phyloP scores from a whole-genome alignment of 2,888 invertebrate species.

The Gisinianus flammeolus region DNA sequence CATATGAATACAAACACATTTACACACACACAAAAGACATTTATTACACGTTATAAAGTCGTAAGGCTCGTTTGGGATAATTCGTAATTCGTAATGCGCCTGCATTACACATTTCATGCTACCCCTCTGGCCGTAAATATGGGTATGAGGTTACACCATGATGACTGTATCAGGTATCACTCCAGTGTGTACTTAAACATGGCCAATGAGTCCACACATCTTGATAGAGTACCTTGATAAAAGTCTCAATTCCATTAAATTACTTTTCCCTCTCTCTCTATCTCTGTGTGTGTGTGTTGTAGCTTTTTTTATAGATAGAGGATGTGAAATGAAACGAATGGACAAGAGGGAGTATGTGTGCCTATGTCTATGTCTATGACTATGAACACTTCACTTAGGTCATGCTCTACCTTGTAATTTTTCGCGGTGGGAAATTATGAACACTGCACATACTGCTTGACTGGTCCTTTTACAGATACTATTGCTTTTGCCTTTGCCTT shows the following conservation, averaged over 20 bases:
- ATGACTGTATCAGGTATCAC: slow-evolving; percentile 35
- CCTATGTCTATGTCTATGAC: background rate
- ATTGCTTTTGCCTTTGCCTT: too few species aligned
- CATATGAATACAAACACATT: background rate
- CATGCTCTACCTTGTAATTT: slow-evolving; percentile 38
- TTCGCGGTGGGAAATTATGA: slow-evolving; percentile 25
- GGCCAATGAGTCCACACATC: background rate
- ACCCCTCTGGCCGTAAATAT: slow-evolving; percentile 10
- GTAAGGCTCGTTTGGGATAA: background rate
- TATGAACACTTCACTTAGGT: slow-evolving; percentile 26
- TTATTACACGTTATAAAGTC: background rate
- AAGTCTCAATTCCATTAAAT: slow-evolving; percentile 41
- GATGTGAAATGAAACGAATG: too few species aligned
- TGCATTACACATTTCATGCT: background rate
- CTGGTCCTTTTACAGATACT: too few species aligned
- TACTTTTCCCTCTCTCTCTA: slow-evolving; percentile 15
- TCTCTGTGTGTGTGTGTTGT: background rate
- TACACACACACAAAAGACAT: background rate
- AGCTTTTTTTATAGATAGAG: background rate
- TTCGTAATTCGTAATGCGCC: background rate
- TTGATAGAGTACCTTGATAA: slow-evolving; percentile 41
- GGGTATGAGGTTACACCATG: slow-evolving; percentile 19
- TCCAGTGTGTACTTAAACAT: background rate
- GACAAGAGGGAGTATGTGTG: background rate
- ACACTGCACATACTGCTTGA: too few species aligned